Base-by-base conservation (phyloP, 2,888 invertebrate genomes). In the Anodontia alba region DNA sequence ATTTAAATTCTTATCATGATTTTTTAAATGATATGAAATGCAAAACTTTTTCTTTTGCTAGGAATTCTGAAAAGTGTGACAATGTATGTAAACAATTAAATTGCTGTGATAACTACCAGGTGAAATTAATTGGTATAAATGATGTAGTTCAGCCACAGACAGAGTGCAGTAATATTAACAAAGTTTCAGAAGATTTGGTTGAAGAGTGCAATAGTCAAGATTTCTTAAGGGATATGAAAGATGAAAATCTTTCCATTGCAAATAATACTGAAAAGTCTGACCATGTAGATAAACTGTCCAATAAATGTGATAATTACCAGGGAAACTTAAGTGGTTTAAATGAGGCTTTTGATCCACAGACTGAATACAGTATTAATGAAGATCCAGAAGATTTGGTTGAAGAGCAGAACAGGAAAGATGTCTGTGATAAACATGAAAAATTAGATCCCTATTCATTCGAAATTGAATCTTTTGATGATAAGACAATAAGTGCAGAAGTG, bases 311-410 rank as follows among this genome's bases (percentile, higher is more conserved):
- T 38, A 38, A 38, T 38, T 5, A 38, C 12, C 7, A 38, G 12
- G 38, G 38, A 38, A 38, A 5, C 12, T 46, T 20, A 20, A 46
- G 5, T 20, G 54, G 54, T 26, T 23, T 54, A 54, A 20, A 26
- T 15, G 62, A 62, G 20, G 62, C 20, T 2, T 62, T 62, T 62
- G 33, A 17, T 8, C 62, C 62, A 31, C 62, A 62, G 31, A 1
- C 62, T 12, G 33, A 62, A 3, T 33, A 33, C 29, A 62, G 62
- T 33, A 62, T 31, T 62, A 62, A 62, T 62, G 62, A 62, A 62
- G 23, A 33, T 10, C 33, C 62, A 10, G 26, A 26, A 31, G 62
- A 62, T 62, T 3, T 62, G 33, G 33, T 33, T 62, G 57, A 15
- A 57, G 29, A 57, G 12, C 7, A 23, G 38, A 38, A 38, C 12